Conservation (phyloP, 2,888 invertebrate species). For the Ernsta delagoae region DNA sequence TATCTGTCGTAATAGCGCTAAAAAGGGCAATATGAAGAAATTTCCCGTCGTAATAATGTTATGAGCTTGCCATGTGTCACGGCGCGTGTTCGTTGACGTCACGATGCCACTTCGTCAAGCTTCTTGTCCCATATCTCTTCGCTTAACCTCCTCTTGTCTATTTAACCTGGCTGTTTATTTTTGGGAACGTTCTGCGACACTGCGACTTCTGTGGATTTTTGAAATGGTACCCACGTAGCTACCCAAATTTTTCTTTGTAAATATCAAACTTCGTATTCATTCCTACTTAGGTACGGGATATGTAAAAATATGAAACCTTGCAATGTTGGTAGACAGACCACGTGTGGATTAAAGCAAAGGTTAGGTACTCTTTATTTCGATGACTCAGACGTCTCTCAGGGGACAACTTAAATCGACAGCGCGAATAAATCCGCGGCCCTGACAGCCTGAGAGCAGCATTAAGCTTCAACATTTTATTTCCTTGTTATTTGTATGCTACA, state of each 20-base stretch:
- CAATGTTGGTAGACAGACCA: background rate
- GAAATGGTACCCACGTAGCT: too few relatives aligned
- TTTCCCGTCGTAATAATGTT: slow-evolving; percentile 67
- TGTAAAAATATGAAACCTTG: slow-evolving; percentile 13
- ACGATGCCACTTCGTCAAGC: slow-evolving; percentile 60
- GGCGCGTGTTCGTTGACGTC: slow-evolving; percentile 36
- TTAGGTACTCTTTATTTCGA: slow-evolving; percentile 20
- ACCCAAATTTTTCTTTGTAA: too few relatives aligned
- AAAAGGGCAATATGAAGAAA: slow-evolving; percentile 65
- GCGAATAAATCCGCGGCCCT: background rate
- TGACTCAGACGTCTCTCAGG: slow-evolving; percentile 12
- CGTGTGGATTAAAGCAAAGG: slow-evolving; percentile 8
- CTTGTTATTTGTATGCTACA: too few relatives aligned
- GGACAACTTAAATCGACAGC: slow-evolving; percentile 1
- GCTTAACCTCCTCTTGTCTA: slow-evolving; percentile 55
- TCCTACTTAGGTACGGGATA: too few relatives aligned
- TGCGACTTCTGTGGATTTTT: too few relatives aligned
- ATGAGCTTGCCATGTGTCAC: slow-evolving; percentile 38
- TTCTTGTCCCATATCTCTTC: slow-evolving; percentile 60
- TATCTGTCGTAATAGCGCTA: slow-evolving; percentile 48
- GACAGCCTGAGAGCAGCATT: background rate
- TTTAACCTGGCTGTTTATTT: background rate
- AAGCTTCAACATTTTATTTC: too few relatives aligned
- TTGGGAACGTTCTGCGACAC: too few relatives aligned
- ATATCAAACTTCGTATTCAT: too few relatives aligned